These are phyloP conservation scores for Sarcophaga subvicina DNA, from an alignment of 2,888 invertebrate genomes.

Conservation along the genomic window DNA sequence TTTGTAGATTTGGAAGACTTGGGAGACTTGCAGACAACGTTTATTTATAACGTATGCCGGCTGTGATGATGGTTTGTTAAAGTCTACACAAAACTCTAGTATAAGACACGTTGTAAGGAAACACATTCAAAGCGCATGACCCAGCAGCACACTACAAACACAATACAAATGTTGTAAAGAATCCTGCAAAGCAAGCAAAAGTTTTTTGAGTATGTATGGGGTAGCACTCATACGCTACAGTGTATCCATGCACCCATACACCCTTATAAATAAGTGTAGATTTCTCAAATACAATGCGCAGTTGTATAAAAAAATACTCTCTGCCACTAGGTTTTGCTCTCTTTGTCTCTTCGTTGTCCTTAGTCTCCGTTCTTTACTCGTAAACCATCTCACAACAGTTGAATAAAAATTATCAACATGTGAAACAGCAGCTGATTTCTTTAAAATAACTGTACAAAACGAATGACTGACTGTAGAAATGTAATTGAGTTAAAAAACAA, in stretches of 20 bases:
- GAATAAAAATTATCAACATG: constrained; percentile 57
- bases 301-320: neutral
- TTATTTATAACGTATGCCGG: constrained; percentile 14
- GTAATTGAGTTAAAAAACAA: neutral
- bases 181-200: neutral
- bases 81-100: constrained; percentile 22
- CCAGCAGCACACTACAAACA: neutral
- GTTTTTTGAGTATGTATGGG: too few relatives aligned
- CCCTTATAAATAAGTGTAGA: too few relatives aligned
- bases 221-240: neutral
- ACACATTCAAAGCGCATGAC: neutral
- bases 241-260: neutral
- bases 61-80: constrained; percentile 18
- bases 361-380: neutral
- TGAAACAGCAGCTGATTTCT: constrained; percentile 59
- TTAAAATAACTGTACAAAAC: neutral
- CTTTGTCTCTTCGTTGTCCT: neutral
- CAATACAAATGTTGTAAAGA: neutral
- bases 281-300: neutral
- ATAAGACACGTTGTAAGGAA: constrained; percentile 25
- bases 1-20: neutral
- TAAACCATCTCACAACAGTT: constrained; percentile 40
- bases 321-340: neutral
- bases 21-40: constrained; percentile 60
- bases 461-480: constrained; percentile 1